A percentile compares a stretch with the other conserved stretches of the same genome.
Evolutionary conservation across 2,113 vertebrate genomes (phyloP).

Genomic region (Sturnira hondurensis): DNA sequence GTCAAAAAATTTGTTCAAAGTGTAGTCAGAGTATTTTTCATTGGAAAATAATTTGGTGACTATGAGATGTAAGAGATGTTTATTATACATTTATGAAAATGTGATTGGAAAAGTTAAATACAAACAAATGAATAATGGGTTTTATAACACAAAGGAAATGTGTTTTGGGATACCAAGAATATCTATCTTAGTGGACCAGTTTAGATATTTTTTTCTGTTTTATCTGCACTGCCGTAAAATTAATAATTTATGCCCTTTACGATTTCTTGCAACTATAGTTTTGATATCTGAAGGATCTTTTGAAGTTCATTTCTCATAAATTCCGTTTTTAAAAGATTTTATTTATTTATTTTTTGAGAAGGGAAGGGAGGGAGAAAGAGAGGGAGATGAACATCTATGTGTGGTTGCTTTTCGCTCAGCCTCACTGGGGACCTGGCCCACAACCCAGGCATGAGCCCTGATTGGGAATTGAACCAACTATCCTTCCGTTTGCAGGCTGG

Average conservation of each 20-base stretch:
- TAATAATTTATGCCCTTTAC: neutral
- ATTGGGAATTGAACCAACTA: too few species aligned
- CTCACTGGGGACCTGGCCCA: too few species aligned
- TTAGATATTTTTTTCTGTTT: neutral
- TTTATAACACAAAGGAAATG: neutral
- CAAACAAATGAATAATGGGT: neutral
- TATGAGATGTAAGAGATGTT: neutral
- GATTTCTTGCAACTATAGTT: neutral
- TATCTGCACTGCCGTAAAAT: neutral
- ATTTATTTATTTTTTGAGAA: too few species aligned
- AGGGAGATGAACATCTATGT: too few species aligned
- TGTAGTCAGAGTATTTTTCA: neutral
- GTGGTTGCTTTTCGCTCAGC: too few species aligned
- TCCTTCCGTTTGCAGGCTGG: too few species aligned
- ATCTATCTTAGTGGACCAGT: neutral
- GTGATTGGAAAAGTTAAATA: neutral
- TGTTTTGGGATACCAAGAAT: neutral
- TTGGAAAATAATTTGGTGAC: neutral
- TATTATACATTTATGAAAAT: neutral
- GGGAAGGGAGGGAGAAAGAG: too few species aligned
- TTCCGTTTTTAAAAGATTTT: neutral
- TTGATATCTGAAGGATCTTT: neutral
- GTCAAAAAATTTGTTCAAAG: neutral
- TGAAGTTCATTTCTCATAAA: neutral
- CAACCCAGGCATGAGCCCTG: too few species aligned